Base-by-base conservation (phyloP, 1,140 invertebrate genomes). In the Drepana arcuata region DNA sequence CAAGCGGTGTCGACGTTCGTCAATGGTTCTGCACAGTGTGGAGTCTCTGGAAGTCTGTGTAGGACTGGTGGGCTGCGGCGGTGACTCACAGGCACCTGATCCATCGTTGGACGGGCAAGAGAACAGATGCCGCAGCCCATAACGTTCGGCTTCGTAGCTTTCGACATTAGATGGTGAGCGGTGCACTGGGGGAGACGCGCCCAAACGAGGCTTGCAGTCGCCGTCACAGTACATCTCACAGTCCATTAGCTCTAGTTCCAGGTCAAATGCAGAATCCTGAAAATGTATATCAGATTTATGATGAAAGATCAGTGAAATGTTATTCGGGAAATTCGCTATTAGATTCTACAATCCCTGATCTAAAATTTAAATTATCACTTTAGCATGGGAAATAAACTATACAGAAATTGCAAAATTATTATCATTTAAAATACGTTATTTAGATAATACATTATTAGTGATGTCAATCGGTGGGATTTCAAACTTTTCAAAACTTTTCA, bases 41-140 rank as follows among this genome's bases (percentile, higher is more conserved):
- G 71, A 75, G 3, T 77, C 71, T 11, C 69, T 46, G 12, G 72
- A 80, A 0, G 50, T 61, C 40, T 81, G 88, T 7, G 91, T 93
- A 1, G 91, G 91, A 57, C 90, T 92, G 5, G 91, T 93, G 6
- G 91, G 91, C 54, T 90, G 86, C 0, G 91, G 91, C 1, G 91
- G 91, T 1, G 92, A 93, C 48, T 89, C 89, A 37, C 77, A 74
- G 27, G 64, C 48, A 3, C 59, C 53, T 23, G n/a, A n/a, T 75
- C 71, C 10, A 67, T 55, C 14, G 18, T 4, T 21, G 18, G 69
- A 64, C 9, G 63, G 50, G 16, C 40, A 60, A 6, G 62, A 42
- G 47, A 73, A 68, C 1, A 69, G 38, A 25, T 69, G 63, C 5
- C 73, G 49, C 7, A 72, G 41, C 2, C 51, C 58, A 28, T 57